Evolutionary conservation across 23 tunicate genomes (phyloP), one percentile per base, ranked within the genome.

Genomic region (Ascidia mentula): DNA sequence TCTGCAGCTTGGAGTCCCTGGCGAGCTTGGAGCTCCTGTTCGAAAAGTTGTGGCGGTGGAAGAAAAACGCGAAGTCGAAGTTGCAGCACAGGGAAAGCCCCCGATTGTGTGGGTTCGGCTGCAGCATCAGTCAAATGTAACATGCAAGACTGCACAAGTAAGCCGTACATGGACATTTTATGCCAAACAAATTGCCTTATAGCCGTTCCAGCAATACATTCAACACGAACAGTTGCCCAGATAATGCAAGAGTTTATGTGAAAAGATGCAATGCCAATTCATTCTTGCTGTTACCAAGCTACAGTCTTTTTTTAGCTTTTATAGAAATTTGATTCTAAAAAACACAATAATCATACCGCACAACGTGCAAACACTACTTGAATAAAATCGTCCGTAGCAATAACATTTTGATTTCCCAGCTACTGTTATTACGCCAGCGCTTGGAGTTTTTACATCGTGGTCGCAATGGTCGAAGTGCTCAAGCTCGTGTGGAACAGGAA

Each of bases 1-100:
- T 28, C n/a, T 69, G 72, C 75, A 34, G 38, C 75, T 3, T 71
- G 75, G 75, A 28, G 32, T 17, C 38, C 75, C 6, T 71, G 75
- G 75, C 38, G 32, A 22, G 32, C 7, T 8, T 71, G 75, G 75
- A 22, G 38, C 18, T n/a, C 8, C 8, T 71, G 75, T 36, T 34
- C 38, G 36, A 71, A 71, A 35, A 2, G 3, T 71, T 71, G 75
- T 18, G 75, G 38, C 5, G 13, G 5, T 34, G 75, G 75, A 71
- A 34, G 75, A 6, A 71, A 36, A 71, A 71, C 9, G 1, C 30
- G 75, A 18, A 71, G 34, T 3, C 24, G 75, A 71, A 71, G 18
- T 31, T 71, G 75, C 38, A 34, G 38, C 38, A 71, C 75, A 3
- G 75, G 75, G 18, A 71, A 34, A 34, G 75, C 18, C 18, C 36